Percentiles rank a stretch among this genome's conserved stretches.
Conservation (phyloP, 2,797 vertebrate genomes). For the Parambassis ranga region DNA sequence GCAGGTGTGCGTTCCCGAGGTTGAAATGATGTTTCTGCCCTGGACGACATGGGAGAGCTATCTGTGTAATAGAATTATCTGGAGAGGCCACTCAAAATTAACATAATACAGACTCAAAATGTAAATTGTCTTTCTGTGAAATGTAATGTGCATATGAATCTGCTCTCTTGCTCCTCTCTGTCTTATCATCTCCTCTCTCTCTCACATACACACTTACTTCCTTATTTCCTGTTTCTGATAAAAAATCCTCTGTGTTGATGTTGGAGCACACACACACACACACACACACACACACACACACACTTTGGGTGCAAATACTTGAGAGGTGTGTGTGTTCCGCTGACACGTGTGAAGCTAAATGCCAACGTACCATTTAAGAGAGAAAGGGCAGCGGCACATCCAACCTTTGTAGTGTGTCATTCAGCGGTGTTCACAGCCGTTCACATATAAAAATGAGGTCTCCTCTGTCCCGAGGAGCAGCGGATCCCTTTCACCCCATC, state of each 20-base stretch:
- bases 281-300: conserved; percentile 60
- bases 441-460: conserved; percentile 80
- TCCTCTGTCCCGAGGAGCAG: conserved; percentile 72
- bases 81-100: conserved; percentile 78
- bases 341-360: conserved; percentile 87
- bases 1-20: conserved; percentile 65
- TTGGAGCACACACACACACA: conserved; percentile 28
- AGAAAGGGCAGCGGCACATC: conserved; percentile 84
- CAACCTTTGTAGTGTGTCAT: conserved; percentile 86
- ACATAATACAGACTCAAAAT: conserved; percentile 79
- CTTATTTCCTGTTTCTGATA: conserved; percentile 54
- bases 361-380: conserved; percentile 88
- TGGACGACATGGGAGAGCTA: conserved; percentile 64
- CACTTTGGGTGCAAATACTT: conserved; percentile 79
- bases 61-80: conserved; percentile 79
- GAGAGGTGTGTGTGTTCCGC: conserved; percentile 80
- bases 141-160: conserved; percentile 62
- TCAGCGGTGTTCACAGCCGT: conserved; percentile 80
- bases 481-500: conserved; percentile 69
- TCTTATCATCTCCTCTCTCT: conserved; percentile 39
- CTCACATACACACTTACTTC: conserved; percentile 1
- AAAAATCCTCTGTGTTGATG: conserved; percentile 38
- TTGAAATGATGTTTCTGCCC: conserved; percentile 68
- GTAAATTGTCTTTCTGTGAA: conserved; percentile 72
- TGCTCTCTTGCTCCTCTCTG: conserved; percentile 54